phyloP scores from a whole-genome alignment of 2,113 vertebrate species.

The Papio anubis region DNA sequence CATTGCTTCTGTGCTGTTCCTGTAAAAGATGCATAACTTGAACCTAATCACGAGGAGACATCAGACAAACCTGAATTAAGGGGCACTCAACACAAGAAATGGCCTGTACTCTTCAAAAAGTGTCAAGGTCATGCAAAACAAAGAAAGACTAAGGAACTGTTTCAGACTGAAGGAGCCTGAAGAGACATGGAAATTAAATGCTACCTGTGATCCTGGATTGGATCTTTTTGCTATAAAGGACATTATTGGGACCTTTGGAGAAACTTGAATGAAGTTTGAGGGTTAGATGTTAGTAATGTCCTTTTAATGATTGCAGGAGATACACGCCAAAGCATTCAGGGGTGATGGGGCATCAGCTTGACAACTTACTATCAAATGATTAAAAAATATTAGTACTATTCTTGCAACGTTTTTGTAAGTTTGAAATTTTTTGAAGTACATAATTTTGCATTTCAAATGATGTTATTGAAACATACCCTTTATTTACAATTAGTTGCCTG shows the following conservation, averaged over 20 bases:
- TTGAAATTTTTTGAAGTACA: neutral
- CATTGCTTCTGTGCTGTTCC: neutral
- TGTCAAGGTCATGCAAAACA: neutral
- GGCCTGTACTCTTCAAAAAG: neutral
- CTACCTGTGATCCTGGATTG: neutral
- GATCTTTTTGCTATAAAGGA: neutral
- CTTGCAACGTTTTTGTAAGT: neutral
- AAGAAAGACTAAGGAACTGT: neutral
- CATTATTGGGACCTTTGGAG: neutral
- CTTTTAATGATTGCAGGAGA: neutral
- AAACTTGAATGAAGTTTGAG: neutral
- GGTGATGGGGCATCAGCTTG: neutral
- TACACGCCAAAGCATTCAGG: neutral
- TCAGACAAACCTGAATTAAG: constrained; percentile 16
- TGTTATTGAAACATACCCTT: neutral
- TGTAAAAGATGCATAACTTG: constrained; percentile 5
- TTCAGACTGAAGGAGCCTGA: neutral
- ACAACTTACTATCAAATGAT: neutral
- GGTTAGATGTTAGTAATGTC: neutral
- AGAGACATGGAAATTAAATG: neutral
- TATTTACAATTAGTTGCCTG: neutral
- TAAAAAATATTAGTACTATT: neutral
- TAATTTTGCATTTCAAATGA: neutral
- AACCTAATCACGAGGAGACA: constrained; percentile 38
- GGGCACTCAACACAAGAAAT: neutral